A percentile compares a stretch with the other conserved stretches of the same genome.
These are phyloP conservation scores for Montipora capricornis DNA, from an alignment of 64 coral and sea anemone species.

Conservation along the genomic window DNA sequence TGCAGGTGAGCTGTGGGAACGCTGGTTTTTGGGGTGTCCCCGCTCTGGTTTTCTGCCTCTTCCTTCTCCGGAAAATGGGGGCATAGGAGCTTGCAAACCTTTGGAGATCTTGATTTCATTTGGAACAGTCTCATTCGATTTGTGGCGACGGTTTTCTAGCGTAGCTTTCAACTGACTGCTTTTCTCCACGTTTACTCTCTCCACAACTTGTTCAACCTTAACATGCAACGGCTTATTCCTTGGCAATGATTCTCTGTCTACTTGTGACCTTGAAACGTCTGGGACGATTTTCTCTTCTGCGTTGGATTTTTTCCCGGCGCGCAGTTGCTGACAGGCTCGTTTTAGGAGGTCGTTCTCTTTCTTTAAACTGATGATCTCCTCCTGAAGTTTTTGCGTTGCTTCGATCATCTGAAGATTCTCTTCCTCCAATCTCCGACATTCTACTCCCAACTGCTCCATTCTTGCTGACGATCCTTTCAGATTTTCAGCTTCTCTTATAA, in stretches of 20 bases:
- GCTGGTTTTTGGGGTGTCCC: neutral
- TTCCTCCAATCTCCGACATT: constrained; percentile 58
- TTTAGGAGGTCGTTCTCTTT: constrained; percentile 86
- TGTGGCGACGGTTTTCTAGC: constrained; percentile 38
- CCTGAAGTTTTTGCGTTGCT: constrained; percentile 69
- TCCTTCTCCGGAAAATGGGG: neutral
- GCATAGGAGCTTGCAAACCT: constrained; percentile 22
- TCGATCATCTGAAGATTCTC: constrained; percentile 76
- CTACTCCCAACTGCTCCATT: constrained; percentile 48
- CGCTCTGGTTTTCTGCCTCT: constrained; percentile 1
- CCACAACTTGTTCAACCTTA: constrained; percentile 1
- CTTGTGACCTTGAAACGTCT: neutral
- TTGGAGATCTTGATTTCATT: constrained; percentile 28
- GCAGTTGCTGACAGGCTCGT: constrained; percentile 79
- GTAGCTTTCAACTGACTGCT: neutral
- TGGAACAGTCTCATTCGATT: constrained; percentile 42
- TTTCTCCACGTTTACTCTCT: constrained; percentile 21
- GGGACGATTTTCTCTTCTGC: constrained; percentile 46
- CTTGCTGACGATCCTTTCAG: constrained; percentile 12
- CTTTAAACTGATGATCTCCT: constrained; percentile 72
- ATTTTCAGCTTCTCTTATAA: constrained; percentile 42
- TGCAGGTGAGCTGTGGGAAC: constrained; percentile 17
- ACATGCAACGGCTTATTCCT: neutral
- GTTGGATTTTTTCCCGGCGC: constrained; percentile 49
- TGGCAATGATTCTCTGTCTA: neutral